Percentiles rank a stretch among this genome's conserved stretches.
Evolutionary conservation across 2,797 vertebrate species (phyloP).

Genomic region (Notolabrus celidotus): DNA sequence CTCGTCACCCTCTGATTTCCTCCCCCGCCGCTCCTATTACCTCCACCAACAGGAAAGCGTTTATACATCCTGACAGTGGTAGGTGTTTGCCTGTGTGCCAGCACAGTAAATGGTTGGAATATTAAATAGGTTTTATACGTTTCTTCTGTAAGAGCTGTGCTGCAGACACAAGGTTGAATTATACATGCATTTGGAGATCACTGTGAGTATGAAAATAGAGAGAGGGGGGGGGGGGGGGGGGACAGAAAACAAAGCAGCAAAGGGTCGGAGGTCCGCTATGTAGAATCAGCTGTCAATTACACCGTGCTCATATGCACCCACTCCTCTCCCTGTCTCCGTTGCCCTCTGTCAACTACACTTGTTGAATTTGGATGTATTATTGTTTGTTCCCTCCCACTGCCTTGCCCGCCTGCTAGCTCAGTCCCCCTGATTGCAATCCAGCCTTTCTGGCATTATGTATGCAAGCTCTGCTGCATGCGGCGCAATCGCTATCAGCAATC

Average conservation of each 20-base stretch:
- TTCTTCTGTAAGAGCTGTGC: slow-evolving; percentile 44
- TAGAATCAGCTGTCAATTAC: slow-evolving; percentile 66
- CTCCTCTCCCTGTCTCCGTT: slow-evolving; percentile 40
- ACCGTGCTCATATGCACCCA: slow-evolving; percentile 31
- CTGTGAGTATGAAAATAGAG: slow-evolving; percentile 24
- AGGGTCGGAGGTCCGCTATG: slow-evolving; percentile 43
- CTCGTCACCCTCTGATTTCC: slow-evolving; percentile 63
- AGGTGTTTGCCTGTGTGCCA: slow-evolving; percentile 57
- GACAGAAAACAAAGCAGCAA: slow-evolving; percentile 45
- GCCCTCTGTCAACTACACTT: slow-evolving; percentile 61
- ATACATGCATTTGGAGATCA: slow-evolving; percentile 63
- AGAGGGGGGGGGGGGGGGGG: background rate
- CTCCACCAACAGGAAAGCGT: slow-evolving; percentile 56
- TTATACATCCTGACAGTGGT: slow-evolving; percentile 60
- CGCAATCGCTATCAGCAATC: slow-evolving; percentile 75
- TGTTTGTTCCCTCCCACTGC: slow-evolving; percentile 51
- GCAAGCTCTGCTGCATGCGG: slow-evolving; percentile 58
- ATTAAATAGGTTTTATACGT: slow-evolving; percentile 56
- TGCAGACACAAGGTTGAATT: slow-evolving; percentile 57
- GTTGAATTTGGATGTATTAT: slow-evolving; percentile 68
- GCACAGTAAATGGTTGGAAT: slow-evolving; percentile 55
- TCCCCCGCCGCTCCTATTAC: slow-evolving; percentile 57
- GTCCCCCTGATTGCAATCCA: slow-evolving; percentile 77
- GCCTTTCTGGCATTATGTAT: slow-evolving; percentile 63
- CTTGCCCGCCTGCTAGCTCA: slow-evolving; percentile 19